These are phyloP conservation scores for Caenorhabditis inopinata DNA, from an alignment of 1,140 invertebrate species.

Conservation along the genomic window DNA sequence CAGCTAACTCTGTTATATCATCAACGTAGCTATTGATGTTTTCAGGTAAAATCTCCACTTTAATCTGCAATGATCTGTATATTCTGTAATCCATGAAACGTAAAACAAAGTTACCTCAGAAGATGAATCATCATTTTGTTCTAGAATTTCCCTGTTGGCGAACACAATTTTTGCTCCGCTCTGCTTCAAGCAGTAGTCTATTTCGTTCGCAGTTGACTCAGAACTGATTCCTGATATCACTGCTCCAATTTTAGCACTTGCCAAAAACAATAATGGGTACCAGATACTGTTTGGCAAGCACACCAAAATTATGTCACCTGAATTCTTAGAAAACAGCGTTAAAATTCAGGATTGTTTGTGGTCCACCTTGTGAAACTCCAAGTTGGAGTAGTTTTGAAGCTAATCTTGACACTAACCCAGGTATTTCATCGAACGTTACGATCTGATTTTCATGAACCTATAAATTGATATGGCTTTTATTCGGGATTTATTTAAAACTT, in stretches of 20 bases:
- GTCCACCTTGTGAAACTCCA: neutral
- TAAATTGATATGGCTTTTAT: neutral
- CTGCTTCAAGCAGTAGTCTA: conserved; percentile 17
- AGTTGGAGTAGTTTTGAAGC: neutral
- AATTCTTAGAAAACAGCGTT: neutral
- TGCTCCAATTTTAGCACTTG: conserved; percentile 50
- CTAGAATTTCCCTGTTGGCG: neutral
- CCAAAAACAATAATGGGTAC: conserved; percentile 56
- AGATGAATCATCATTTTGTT: neutral
- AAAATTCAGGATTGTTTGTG: no score
- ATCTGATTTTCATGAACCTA: neutral
- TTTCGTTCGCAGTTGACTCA: conserved; percentile 44
- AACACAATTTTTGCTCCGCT: conserved; percentile 21
- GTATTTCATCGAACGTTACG: neutral
- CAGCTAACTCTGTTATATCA: neutral
- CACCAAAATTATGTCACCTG: neutral
- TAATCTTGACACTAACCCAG: neutral
- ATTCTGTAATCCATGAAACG: no score
- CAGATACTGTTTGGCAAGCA: conserved; percentile 24
- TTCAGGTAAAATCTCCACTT: neutral
- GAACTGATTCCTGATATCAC: conserved; percentile 50
- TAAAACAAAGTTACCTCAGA: neutral
- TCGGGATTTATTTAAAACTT: neutral
- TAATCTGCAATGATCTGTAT: neutral
- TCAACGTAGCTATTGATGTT: neutral